Evolutionary conservation across 2,113 vertebrate genomes (phyloP).

Genomic region (Labeo catla): DNA sequence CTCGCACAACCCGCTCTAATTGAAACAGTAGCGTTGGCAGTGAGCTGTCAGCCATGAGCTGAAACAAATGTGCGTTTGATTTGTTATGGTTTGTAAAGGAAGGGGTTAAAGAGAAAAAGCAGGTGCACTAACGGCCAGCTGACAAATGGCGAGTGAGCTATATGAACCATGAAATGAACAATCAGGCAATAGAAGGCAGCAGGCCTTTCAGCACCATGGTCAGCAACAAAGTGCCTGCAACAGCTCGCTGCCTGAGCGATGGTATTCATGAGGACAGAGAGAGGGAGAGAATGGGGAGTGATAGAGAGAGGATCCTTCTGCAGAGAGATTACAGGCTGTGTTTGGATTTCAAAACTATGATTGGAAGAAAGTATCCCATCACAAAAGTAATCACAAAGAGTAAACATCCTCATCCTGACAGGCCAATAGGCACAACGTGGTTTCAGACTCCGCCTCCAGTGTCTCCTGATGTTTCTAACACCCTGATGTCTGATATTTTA

Average conservation of each 20-base stretch:
- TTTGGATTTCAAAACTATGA: constrained; percentile 44
- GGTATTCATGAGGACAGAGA: constrained; percentile 69
- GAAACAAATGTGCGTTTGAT: constrained; percentile 78
- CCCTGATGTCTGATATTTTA: not conserved
- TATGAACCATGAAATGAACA: constrained; percentile 87
- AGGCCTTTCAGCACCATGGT: constrained; percentile 80
- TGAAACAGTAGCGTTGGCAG: constrained; percentile 65
- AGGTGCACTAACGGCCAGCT: constrained; percentile 77
- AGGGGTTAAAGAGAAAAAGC: constrained; percentile 82
- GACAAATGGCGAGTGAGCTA: constrained; percentile 82
- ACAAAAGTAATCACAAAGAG: constrained; percentile 38
- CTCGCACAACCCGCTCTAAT: constrained; percentile 59
- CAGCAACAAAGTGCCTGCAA: constrained; percentile 83
- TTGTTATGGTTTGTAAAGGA: constrained; percentile 79
- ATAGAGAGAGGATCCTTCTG: constrained; percentile 36
- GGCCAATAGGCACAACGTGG: constrained; percentile 10
- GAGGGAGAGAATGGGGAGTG: constrained; percentile 52
- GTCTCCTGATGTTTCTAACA: not conserved
- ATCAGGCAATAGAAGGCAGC: constrained; percentile 79
- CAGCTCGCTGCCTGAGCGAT: constrained; percentile 80
- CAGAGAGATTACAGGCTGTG: constrained; percentile 41
- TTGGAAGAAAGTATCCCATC: constrained; percentile 46
- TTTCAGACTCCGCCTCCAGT: constrained; percentile 14
- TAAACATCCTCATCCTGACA: constrained; percentile 20
- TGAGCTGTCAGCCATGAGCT: constrained; percentile 56